Percentiles rank a stretch among this genome's conserved stretches.
Evolutionary conservation across 2,797 vertebrate genomes (phyloP).

Genomic region (Microchirus variegatus): DNA sequence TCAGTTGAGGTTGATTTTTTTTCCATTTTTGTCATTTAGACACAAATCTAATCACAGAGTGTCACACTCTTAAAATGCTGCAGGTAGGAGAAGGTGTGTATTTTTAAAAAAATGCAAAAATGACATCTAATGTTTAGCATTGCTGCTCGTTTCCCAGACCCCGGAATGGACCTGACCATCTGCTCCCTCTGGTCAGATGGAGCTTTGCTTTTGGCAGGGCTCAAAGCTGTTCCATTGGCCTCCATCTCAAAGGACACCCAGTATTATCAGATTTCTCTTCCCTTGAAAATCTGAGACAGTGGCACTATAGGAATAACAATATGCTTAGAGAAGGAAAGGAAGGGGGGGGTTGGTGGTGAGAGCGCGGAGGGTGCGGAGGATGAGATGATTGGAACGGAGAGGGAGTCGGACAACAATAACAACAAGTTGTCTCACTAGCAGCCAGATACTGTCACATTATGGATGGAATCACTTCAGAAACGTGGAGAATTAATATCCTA

Average conservation of each 20-base stretch:
- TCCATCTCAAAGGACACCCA: slow-evolving; percentile 88
- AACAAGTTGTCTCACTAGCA: slow-evolving; percentile 92
- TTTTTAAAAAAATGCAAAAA: slow-evolving; percentile 86
- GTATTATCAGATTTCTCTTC: slow-evolving; percentile 90
- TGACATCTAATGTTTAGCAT: slow-evolving; percentile 81
- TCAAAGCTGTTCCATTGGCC: slow-evolving; percentile 86
- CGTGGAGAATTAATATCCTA: slow-evolving; percentile 98
- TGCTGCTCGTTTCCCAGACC: slow-evolving; percentile 75
- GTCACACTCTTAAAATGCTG: slow-evolving; percentile 69
- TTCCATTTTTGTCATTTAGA: slow-evolving; percentile 51
- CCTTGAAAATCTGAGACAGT: slow-evolving; percentile 70
- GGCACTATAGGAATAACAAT: slow-evolving; percentile 76
- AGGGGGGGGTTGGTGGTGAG: slow-evolving; percentile 21
- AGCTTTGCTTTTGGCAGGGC: slow-evolving; percentile 85
- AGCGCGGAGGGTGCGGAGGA: slow-evolving; percentile 12
- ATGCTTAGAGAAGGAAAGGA: slow-evolving; percentile 70
- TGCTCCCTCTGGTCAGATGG: slow-evolving; percentile 86
- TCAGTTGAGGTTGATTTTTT: slow-evolving; percentile 12
- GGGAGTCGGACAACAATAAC: slow-evolving; percentile 79
- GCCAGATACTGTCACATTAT: slow-evolving; percentile 92
- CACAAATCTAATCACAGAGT: slow-evolving; percentile 63
- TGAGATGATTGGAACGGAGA: slow-evolving; percentile 44
- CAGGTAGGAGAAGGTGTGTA: slow-evolving; percentile 76
- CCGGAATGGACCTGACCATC: slow-evolving; percentile 79
- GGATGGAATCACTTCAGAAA: slow-evolving; percentile 96